Percentiles rank a stretch among this genome's conserved stretches.
Evolutionary conservation across 2,888 invertebrate species (phyloP).

Genomic region (Biston betularia): DNA sequence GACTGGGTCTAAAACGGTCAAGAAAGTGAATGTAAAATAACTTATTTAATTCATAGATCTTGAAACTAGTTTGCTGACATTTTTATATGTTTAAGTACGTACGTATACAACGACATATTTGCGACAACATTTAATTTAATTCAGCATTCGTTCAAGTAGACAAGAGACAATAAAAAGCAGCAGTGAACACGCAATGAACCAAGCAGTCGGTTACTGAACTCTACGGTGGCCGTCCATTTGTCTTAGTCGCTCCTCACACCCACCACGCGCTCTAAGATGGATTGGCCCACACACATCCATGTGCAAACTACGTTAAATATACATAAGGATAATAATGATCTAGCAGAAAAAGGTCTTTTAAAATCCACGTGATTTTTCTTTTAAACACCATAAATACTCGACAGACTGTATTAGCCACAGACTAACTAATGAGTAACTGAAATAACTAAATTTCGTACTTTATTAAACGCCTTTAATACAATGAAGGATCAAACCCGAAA

Average conservation of each 20-base stretch:
- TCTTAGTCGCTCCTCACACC: slow-evolving; percentile 61
- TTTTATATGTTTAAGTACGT: background rate
- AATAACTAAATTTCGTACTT: too few relatives aligned
- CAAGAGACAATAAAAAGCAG: slow-evolving; percentile 9
- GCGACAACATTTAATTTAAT: background rate
- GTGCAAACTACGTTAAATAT: slow-evolving; percentile 7
- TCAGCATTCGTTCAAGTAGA: background rate
- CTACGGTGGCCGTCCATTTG: slow-evolving; percentile 51
- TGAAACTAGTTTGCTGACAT: background rate
- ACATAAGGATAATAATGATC: slow-evolving; percentile 52
- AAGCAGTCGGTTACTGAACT: slow-evolving; percentile 24
- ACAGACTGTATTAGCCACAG: too few relatives aligned
- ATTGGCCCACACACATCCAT: slow-evolving; percentile 54
- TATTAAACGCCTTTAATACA: too few relatives aligned
- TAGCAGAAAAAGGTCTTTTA: background rate
- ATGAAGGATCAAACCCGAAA: too few relatives aligned
- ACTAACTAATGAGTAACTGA: too few relatives aligned
- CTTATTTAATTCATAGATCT: background rate
- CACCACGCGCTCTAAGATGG: slow-evolving; percentile 59
- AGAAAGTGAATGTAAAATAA: background rate
- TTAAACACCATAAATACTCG: too few relatives aligned
- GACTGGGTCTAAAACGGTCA: background rate
- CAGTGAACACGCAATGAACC: slow-evolving; percentile 15
- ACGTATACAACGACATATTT: background rate
- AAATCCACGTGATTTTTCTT: background rate